Conservation (phyloP, 92 coral and sea anemone species). For the Galaxea fascicularis region DNA sequence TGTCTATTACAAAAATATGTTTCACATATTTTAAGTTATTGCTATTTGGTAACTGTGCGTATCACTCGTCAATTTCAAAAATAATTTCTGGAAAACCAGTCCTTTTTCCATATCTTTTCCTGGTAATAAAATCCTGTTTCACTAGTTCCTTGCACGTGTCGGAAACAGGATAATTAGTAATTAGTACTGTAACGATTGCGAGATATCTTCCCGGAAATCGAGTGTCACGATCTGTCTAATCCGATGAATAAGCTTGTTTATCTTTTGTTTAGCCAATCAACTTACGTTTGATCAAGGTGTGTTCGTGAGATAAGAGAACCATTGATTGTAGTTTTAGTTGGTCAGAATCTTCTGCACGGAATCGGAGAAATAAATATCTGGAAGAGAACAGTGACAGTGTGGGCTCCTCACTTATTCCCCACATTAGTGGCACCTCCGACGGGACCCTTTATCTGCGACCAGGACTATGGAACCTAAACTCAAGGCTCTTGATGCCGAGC, state of each 20-base stretch:
- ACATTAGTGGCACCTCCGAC: slow-evolving; percentile 64
- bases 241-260: neutral
- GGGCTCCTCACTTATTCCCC: slow-evolving; percentile 26
- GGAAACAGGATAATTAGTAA: too few species aligned
- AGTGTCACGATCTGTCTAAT: too few species aligned
- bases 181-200: too few species aligned
- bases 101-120: too few species aligned
- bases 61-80: too few species aligned
- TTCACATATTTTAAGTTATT: too few species aligned
- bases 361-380: slow-evolving; percentile 12
- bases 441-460: slow-evolving; percentile 5
- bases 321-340: slow-evolving; percentile 34
- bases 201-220: too few species aligned
- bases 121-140: too few species aligned
- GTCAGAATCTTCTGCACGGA: slow-evolving; percentile 20
- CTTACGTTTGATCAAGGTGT: slow-evolving; percentile 45
- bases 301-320: slow-evolving; percentile 38
- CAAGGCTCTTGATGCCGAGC: slow-evolving; percentile 33
- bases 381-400: neutral
- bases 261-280: slow-evolving; percentile 38
- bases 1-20: too few species aligned
- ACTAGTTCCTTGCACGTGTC: too few species aligned
- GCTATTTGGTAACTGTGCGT: too few species aligned
- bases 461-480: slow-evolving; percentile 20
- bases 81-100: too few species aligned